A percentile compares a stretch with the other conserved stretches of the same genome.
phyloP scores from a whole-genome alignment of 2,113 vertebrate species.

The Thunnus thynnus region DNA sequence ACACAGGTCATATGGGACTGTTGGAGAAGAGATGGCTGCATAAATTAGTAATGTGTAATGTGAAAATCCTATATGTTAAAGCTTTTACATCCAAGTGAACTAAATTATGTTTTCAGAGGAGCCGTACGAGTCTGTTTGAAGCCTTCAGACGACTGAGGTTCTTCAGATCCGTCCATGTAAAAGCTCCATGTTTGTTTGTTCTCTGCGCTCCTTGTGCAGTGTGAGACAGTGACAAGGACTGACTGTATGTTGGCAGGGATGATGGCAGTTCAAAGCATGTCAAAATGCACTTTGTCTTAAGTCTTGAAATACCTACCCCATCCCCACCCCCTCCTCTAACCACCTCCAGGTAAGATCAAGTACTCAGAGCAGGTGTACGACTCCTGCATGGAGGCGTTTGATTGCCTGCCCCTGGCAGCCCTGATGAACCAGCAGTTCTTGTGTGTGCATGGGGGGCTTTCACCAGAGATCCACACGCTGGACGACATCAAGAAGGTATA shows the following conservation, averaged over 20 bases:
- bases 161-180: conserved; percentile 22
- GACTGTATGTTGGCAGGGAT: conserved; percentile 10
- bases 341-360: conserved; percentile 87
- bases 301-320: conserved; percentile 19
- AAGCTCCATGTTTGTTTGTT: conserved; percentile 14
- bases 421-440: conserved; percentile 90
- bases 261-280: conserved; percentile 42
- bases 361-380: conserved; percentile 90
- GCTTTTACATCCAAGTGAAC: conserved; percentile 24
- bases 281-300: conserved; percentile 38
- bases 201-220: background rate
- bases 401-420: conserved; percentile 87
- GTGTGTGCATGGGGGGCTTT: conserved; percentile 88
- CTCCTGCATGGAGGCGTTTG: conserved; percentile 89
- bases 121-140: background rate
- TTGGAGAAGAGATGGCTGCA: conserved; percentile 17
- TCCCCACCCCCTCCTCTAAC: conserved; percentile 25
- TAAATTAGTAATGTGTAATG: conserved; percentile 43
- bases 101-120: conserved; percentile 24
- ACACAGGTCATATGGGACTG: conserved; percentile 37
- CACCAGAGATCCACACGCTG: conserved; percentile 89
- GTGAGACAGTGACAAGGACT: conserved; percentile 23
- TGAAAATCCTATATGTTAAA: conserved; percentile 38
- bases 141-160: conserved; percentile 14
- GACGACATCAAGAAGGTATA: conserved; percentile 89